These are phyloP conservation scores for Macrochelys suwanniensis DNA, from an alignment of 2,797 vertebrate genomes.

Conservation along the genomic window DNA sequence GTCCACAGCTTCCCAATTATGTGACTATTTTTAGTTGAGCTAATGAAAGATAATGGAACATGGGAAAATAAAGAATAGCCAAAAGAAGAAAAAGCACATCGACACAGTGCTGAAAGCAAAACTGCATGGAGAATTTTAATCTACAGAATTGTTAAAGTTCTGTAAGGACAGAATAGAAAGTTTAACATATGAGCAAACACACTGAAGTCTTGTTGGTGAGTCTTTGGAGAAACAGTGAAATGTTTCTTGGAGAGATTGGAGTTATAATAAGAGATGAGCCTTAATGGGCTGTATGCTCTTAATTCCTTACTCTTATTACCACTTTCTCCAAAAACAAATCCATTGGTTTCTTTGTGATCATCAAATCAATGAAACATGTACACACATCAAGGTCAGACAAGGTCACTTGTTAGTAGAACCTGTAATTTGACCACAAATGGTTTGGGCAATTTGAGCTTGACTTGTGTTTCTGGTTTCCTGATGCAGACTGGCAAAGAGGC, in stretches of 20 bases:
- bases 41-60: neutral
- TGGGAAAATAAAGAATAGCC: slow-evolving; percentile 2
- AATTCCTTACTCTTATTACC: slow-evolving; percentile 14
- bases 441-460: slow-evolving; percentile 46
- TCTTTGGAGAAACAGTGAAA: slow-evolving; percentile 38
- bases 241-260: neutral
- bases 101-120: neutral
- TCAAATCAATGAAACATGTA: slow-evolving; percentile 16
- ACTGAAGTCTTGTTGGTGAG: neutral
- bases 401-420: slow-evolving; percentile 16
- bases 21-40: slow-evolving; percentile 10
- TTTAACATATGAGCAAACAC: neutral
- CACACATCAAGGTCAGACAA: slow-evolving; percentile 40
- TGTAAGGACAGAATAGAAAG: neutral
- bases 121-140: neutral
- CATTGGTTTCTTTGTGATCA: slow-evolving; percentile 1
- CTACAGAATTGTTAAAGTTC: neutral
- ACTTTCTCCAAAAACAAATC: slow-evolving; percentile 30
- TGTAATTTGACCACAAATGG: slow-evolving; percentile 47
- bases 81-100: neutral
- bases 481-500: slow-evolving; percentile 47
- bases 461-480: slow-evolving; percentile 45
- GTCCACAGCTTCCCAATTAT: neutral
- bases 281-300: neutral
- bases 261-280: neutral